phyloP scores from a whole-genome alignment of 2,888 invertebrate genomes.

The Cabera pusaria region DNA sequence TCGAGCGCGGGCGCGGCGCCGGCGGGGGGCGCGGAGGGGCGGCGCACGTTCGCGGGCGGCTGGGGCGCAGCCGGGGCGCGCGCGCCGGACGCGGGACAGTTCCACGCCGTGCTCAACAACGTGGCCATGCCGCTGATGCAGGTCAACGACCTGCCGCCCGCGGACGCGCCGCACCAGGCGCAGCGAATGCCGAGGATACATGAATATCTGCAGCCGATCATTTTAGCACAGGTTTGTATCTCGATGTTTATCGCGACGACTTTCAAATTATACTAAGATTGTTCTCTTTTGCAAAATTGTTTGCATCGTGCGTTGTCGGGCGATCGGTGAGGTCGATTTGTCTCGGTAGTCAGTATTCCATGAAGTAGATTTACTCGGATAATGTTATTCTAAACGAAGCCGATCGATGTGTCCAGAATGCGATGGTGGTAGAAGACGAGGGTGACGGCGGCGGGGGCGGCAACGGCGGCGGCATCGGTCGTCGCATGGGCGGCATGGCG shows the following conservation, averaged over 20 bases:
- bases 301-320: too few relatives aligned
- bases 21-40: slow-evolving; percentile 40
- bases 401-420: too few relatives aligned
- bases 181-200: slow-evolving; percentile 66
- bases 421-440: slow-evolving; percentile 78
- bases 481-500: slow-evolving; percentile 65
- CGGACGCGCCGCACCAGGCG: slow-evolving; percentile 45
- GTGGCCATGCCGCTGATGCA: slow-evolving; percentile 81
- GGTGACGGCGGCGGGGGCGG: slow-evolving; percentile 28
- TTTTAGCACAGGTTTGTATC: slow-evolving; percentile 80
- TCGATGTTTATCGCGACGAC: too few relatives aligned
- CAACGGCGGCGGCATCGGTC: slow-evolving; percentile 36
- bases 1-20: too few relatives aligned
- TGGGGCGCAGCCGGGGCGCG: neutral
- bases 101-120: slow-evolving; percentile 59
- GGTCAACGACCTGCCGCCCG: slow-evolving; percentile 81
- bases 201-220: slow-evolving; percentile 74
- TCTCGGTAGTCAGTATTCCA: too few relatives aligned
- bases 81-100: slow-evolving; percentile 40
- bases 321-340: too few relatives aligned
- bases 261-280: too few relatives aligned
- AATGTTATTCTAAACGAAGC: too few relatives aligned
- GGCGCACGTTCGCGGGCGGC: slow-evolving; percentile 36
- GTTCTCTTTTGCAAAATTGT: neutral
- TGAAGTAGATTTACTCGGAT: too few relatives aligned